A percentile compares a stretch with the other conserved stretches of the same genome.
phyloP scores from a whole-genome alignment of 2,797 vertebrate species.

The Schizopygopsis pylzovi region DNA sequence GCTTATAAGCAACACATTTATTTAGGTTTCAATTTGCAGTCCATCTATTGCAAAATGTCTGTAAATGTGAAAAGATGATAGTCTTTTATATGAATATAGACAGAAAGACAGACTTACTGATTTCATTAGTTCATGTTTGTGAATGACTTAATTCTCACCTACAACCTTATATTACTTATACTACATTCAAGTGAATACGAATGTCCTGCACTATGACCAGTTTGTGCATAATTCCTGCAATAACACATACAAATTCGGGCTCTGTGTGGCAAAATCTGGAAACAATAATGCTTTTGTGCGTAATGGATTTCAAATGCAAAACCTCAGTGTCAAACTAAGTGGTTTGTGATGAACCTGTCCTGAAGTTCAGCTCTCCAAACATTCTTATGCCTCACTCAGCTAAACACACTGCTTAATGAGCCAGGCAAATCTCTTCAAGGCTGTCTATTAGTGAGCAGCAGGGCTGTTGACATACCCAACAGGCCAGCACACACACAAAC shows the following conservation, averaged over 20 bases:
- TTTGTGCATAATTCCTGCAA: background rate
- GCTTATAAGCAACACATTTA: background rate
- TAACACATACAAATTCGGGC: background rate
- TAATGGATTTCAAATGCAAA: conserved; percentile 75
- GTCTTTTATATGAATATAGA: background rate
- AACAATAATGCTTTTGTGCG: conserved; percentile 69
- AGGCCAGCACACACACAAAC: conserved; percentile 49
- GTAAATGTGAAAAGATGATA: background rate
- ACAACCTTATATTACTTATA: background rate
- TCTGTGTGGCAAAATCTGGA: conserved; percentile 73
- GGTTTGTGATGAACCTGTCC: conserved; percentile 62
- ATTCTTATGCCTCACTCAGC: conserved; percentile 54
- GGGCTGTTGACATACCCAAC: conserved; percentile 57
- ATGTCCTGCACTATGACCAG: background rate
- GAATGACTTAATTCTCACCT: background rate
- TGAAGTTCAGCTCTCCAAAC: conserved; percentile 55
- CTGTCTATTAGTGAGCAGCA: conserved; percentile 55
- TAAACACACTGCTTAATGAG: conserved; percentile 58
- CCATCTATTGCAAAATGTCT: background rate
- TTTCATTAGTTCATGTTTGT: conserved; percentile 2
- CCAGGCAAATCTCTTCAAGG: conserved; percentile 57
- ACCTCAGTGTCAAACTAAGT: conserved; percentile 54
- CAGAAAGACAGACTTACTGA: background rate
- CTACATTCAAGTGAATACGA: background rate
- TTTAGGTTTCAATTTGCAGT: background rate